Base-by-base conservation (phyloP, 2,113 vertebrate species). In the Thermophis baileyi region DNA sequence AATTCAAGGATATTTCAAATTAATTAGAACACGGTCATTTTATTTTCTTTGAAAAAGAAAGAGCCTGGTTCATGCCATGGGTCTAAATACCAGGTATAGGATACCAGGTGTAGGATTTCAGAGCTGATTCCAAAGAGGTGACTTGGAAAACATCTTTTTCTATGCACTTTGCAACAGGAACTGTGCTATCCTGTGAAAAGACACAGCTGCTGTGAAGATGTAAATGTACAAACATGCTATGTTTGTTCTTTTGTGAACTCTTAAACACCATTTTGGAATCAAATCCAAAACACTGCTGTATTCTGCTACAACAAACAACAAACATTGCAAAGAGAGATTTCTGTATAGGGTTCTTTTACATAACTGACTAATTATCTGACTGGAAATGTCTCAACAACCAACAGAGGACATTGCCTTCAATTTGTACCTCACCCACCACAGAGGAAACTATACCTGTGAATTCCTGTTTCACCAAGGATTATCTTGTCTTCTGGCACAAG, bases 1-100 rank as follows among this genome's bases (percentile, higher is more conserved):
- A 92, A 88, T 88, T 88, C 91, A 69, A 92, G 47, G 24, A 27
- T 22, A 30, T 50, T 88, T 88, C 30, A 51, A 74, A 92, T 92
- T 92, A 88, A 92, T 88, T 53, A 87, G 91, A 88, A 88, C 55
- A 88, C 40, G 40, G 55, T 88, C 51, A 2, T 88, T 69, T 69
- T 35, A 88, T 69, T 60, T 30, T 24, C 47, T 92, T 74, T 88
- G 85, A 30, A 88, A 51, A 51, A 24, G 11, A 40, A 87, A 51
- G 14, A 69, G 40, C 18, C 35, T 81, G 14, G 24, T 1, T 89
- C 51, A 20, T 46, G 9, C 20, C 25, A 7, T 12, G 25, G 7
- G 5, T 89, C 63, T 55, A 89, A 50, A 89, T 27, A 89, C 1
- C 40, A 92, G 81, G 47, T 1, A 27, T 60, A 51, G 14, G 14